Percentiles rank a stretch among this genome's conserved stretches.
Evolutionary conservation across 1,140 invertebrate genomes (phyloP).

Genomic region (Mamestra configurata): DNA sequence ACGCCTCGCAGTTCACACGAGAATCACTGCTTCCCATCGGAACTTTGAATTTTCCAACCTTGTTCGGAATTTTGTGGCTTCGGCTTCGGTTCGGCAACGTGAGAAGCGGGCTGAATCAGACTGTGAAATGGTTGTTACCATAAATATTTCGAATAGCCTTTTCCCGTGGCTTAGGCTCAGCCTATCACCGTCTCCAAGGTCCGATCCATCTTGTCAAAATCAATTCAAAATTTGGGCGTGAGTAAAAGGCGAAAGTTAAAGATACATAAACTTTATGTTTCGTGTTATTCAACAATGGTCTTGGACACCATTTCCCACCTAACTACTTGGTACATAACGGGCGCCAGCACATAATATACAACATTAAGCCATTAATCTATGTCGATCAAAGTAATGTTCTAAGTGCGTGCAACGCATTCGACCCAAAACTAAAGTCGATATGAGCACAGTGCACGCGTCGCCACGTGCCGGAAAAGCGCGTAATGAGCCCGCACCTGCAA

Average conservation of each 20-base stretch:
- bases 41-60: slow-evolving; percentile 58
- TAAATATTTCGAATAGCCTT: background rate
- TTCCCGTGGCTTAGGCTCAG: too few species aligned
- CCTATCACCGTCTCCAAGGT: too few species aligned
- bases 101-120: slow-evolving; percentile 8
- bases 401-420: slow-evolving; percentile 67
- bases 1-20: slow-evolving; percentile 82
- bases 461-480: slow-evolving; percentile 80
- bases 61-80: slow-evolving; percentile 44
- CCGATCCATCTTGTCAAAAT: too few species aligned
- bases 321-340: slow-evolving; percentile 10
- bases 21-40: slow-evolving; percentile 79
- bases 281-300: background rate
- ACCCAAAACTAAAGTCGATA: slow-evolving; percentile 66
- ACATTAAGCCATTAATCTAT: slow-evolving; percentile 60
- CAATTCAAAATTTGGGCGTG: too few species aligned
- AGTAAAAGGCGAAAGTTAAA: too few species aligned
- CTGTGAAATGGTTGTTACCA: background rate
- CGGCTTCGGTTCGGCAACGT: background rate
- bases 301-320: background rate
- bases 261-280: too few species aligned
- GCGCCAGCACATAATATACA: slow-evolving; percentile 10
- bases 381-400: slow-evolving; percentile 71
- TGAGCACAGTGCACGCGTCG: slow-evolving; percentile 71
- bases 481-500: slow-evolving; percentile 86